Percentiles rank a stretch among this genome's conserved stretches.
phyloP scores from a whole-genome alignment of 1,140 invertebrate species.

The Cyphomyrmex costatus region DNA sequence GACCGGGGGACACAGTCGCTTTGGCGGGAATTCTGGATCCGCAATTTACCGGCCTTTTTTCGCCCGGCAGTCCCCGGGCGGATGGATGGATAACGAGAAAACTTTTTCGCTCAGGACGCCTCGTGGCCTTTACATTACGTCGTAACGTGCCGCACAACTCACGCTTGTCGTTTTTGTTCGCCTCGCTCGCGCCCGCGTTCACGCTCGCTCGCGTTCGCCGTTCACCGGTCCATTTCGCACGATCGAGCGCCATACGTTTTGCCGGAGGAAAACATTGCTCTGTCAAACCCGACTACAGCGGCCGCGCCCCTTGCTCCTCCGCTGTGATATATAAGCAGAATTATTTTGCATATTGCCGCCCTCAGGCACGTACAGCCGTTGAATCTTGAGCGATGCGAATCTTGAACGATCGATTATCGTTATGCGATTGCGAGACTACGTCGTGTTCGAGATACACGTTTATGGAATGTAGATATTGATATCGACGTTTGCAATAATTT shows the following conservation, averaged over 20 bases:
- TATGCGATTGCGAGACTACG: background rate
- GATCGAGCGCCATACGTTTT: conserved; percentile 60
- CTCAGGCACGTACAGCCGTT: background rate
- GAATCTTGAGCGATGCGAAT: conserved; percentile 15
- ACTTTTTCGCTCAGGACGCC: conserved; percentile 73
- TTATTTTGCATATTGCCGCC: conserved; percentile 50
- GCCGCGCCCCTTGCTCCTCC: background rate
- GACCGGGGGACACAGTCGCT: conserved; percentile 47
- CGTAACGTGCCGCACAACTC: conserved; percentile 65
- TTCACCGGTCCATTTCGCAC: conserved; percentile 69
- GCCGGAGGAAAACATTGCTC: conserved; percentile 44
- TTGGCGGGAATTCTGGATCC: conserved; percentile 65
- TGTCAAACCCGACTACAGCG: conserved; percentile 45
- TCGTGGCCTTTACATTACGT: conserved; percentile 74
- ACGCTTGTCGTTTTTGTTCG: conserved; percentile 52
- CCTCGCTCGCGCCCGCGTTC: conserved; percentile 12
- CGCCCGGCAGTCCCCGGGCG: conserved; percentile 54
- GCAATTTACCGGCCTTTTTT: conserved; percentile 74
- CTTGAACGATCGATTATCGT: conserved; percentile 31
- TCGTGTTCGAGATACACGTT: background rate
- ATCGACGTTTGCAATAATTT: background rate
- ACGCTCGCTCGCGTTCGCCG: background rate
- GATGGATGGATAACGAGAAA: conserved; percentile 78
- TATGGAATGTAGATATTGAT: background rate
- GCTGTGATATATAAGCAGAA: conserved; percentile 45